Percentiles rank a stretch among this genome's conserved stretches.
Evolutionary conservation across 2,888 invertebrate species (phyloP).

Genomic region (Andrena haemorrhoa): DNA sequence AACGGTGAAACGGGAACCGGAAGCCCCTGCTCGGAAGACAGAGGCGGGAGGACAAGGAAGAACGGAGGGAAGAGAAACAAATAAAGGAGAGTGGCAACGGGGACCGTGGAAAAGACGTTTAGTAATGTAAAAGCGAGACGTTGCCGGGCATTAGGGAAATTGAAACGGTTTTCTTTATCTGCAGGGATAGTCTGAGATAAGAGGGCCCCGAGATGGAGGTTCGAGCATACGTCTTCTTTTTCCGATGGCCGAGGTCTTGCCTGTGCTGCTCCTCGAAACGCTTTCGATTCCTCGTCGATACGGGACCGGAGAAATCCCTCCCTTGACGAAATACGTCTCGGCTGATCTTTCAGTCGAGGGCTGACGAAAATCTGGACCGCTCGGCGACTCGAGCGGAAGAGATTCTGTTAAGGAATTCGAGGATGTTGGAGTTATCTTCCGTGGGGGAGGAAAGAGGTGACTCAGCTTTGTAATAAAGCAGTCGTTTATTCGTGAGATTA

Average conservation of each 20-base stretch:
- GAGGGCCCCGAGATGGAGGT: conserved; percentile 20
- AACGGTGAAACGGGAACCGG: conserved; percentile 24
- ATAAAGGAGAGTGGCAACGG: conserved; percentile 61
- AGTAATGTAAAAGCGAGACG: conserved; percentile 77
- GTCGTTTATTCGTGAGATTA: background rate
- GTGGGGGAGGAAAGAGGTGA: background rate
- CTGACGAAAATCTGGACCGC: conserved; percentile 12
- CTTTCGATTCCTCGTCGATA: conserved; percentile 36
- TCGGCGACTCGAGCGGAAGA: background rate
- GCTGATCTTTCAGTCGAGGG: background rate
- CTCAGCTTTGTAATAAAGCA: conserved; percentile 5
- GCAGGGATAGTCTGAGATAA: conserved; percentile 44
- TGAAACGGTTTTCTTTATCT: conserved; percentile 83
- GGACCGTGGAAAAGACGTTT: conserved; percentile 40
- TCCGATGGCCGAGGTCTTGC: conserved; percentile 14
- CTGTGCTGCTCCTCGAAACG: conserved; percentile 11
- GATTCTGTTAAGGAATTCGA: background rate
- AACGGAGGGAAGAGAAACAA: conserved; percentile 55
- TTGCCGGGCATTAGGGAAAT: conserved; percentile 82
- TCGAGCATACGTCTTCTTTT: conserved; percentile 44
- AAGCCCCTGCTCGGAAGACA: conserved; percentile 11
- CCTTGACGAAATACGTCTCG: conserved; percentile 13
- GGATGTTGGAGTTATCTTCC: background rate
- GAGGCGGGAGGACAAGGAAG: background rate
- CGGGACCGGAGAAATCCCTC: conserved; percentile 14